Conservation (phyloP, 2,113 vertebrate genomes). For the Lonchura striata region DNA sequence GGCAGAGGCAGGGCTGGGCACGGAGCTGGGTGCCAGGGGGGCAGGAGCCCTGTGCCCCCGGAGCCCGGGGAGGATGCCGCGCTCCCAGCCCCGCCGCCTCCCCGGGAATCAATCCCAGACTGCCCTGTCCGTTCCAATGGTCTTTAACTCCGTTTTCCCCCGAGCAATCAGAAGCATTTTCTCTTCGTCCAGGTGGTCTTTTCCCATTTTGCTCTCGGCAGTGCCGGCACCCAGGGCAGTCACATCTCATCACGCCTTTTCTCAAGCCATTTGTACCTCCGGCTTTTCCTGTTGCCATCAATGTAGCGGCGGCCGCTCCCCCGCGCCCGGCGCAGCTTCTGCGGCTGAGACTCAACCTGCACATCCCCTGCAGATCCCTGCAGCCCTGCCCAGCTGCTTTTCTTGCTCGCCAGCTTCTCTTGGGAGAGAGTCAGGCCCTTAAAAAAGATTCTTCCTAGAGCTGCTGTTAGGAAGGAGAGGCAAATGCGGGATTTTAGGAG, state of each 20-base stretch:
- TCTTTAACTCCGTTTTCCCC: constrained; percentile 16
- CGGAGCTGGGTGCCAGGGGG: not conserved
- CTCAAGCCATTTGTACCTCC: not conserved
- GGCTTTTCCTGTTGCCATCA: not conserved
- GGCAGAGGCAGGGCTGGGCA: not conserved
- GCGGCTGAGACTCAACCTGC: not conserved
- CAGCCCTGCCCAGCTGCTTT: not conserved
- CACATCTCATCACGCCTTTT: constrained; percentile 53
- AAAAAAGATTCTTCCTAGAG: not conserved
- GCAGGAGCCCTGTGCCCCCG: not conserved
- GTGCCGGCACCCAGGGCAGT: constrained; percentile 21
- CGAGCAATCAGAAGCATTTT: constrained; percentile 48
- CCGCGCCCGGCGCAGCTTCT: not conserved
- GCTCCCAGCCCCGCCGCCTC: not conserved
- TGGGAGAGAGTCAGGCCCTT: not conserved
- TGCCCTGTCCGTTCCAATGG: constrained; percentile 66
- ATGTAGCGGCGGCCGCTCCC: not conserved
- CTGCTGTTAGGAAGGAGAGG: not conserved
- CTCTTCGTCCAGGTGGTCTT: constrained; percentile 45
- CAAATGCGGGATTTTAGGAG: not conserved
- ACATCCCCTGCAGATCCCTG: not conserved
- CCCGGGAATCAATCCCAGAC: constrained; percentile 44
- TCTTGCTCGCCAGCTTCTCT: rapidly evolving
- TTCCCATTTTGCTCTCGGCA: constrained; percentile 9
- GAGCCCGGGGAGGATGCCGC: rapidly evolving